These are phyloP conservation scores for Scaptomyza pallida DNA, from an alignment of 1,140 invertebrate species.

Conservation along the genomic window DNA sequence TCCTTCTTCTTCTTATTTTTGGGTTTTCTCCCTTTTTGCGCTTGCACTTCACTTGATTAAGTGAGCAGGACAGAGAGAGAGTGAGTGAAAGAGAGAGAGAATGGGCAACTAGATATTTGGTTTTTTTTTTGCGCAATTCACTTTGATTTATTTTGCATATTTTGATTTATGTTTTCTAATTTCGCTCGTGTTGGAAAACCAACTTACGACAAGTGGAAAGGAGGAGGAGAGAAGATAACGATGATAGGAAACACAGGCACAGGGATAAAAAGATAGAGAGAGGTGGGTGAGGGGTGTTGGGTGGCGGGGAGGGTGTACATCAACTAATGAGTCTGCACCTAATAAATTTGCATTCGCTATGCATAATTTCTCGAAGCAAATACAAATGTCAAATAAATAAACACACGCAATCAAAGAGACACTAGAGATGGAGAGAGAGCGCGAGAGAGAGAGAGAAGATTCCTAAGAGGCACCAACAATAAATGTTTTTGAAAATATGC, in stretches of 20 bases:
- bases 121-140: slow-evolving; percentile 45
- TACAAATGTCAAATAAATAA: slow-evolving; percentile 74
- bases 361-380: slow-evolving; percentile 61
- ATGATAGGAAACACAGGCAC: neutral
- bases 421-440: neutral
- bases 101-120: slow-evolving; percentile 7
- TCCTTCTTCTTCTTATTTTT: neutral
- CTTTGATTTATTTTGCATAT: slow-evolving; percentile 66
- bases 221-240: neutral
- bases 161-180: slow-evolving; percentile 78
- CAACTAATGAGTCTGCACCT: slow-evolving; percentile 52
- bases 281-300: too few species aligned
- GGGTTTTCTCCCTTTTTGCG: slow-evolving; percentile 2
- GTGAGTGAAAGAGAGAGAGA: neutral
- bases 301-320: neutral
- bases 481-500: slow-evolving; percentile 3
- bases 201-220: too few species aligned
- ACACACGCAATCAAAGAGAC: slow-evolving; percentile 22
- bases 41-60: slow-evolving; percentile 37
- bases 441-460: neutral
- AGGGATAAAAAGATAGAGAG: neutral
- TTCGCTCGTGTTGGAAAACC: slow-evolving; percentile 43
- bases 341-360: slow-evolving; percentile 74
- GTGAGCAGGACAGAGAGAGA: slow-evolving; percentile 2
- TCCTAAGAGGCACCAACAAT: slow-evolving; percentile 11